phyloP scores from a whole-genome alignment of 2,888 invertebrate genomes.

The Chamaedrilus cognettii region DNA sequence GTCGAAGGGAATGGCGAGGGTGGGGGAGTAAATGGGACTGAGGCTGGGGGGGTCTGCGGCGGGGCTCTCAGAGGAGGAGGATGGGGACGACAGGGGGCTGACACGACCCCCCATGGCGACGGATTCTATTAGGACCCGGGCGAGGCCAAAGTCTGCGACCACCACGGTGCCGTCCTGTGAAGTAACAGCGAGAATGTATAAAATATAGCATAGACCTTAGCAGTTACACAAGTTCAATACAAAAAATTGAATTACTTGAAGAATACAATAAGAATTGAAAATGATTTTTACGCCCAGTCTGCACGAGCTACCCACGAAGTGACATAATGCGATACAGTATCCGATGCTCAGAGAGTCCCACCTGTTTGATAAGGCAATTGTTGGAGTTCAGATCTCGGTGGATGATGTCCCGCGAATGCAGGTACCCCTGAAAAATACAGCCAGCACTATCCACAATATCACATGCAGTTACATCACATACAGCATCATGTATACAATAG shows the following conservation, averaged over 20 bases:
- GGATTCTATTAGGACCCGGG: constrained; percentile 64
- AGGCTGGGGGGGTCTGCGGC: not conserved
- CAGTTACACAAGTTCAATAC: too few species aligned
- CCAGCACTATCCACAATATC: too few species aligned
- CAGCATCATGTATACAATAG: too few species aligned
- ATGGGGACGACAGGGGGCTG: not conserved
- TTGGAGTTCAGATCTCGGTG: constrained; percentile 94
- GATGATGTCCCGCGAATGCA: constrained; percentile 93
- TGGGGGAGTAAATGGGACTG: not conserved
- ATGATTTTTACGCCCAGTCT: too few species aligned
- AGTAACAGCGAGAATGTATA: too few species aligned
- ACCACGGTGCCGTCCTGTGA: constrained; percentile 88
- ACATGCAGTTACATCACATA: too few species aligned
- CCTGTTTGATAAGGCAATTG: constrained; percentile 88
- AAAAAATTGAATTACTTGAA: too few species aligned
- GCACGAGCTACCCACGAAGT: too few species aligned
- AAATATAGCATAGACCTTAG: too few species aligned
- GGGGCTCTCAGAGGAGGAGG: not conserved
- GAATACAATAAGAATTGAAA: too few species aligned
- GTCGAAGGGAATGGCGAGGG: not conserved
- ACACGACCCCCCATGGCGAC: not conserved
- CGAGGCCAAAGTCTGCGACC: constrained; percentile 94
- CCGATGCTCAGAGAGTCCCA: constrained; percentile 57
- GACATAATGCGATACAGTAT: too few species aligned
- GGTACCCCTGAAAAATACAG: constrained; percentile 65